Percentiles rank a stretch among this genome's conserved stretches.
These are phyloP conservation scores for Papilio xuthus DNA, from an alignment of 1,140 invertebrate genomes.

Conservation along the genomic window DNA sequence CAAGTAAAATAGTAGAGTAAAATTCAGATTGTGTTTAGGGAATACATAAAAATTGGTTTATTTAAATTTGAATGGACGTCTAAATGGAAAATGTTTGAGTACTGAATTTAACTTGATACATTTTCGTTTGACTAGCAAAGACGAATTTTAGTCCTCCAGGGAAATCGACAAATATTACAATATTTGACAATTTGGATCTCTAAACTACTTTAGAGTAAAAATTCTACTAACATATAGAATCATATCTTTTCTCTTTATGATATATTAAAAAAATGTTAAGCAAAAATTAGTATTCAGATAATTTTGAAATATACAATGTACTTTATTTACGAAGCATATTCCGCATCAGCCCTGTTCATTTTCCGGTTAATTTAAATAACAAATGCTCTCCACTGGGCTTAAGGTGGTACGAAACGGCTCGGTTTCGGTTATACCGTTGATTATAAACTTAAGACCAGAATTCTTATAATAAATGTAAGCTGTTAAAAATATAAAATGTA, in stretches of 20 bases:
- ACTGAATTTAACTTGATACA: background rate
- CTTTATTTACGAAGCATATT: background rate
- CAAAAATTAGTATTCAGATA: background rate
- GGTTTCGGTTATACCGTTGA: background rate
- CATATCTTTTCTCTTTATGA: background rate
- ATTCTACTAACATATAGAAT: background rate
- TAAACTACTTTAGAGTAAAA: background rate
- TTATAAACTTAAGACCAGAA: background rate
- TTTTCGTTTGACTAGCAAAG: background rate
- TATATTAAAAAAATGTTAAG: background rate
- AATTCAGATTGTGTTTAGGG: background rate
- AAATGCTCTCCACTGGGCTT: constrained; percentile 6
- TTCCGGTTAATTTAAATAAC: constrained; percentile 26
- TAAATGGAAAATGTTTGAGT: constrained; percentile 8
- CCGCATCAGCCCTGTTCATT: constrained; percentile 1
- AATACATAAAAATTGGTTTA: background rate
- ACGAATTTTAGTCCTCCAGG: background rate
- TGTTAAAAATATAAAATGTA: background rate
- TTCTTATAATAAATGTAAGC: background rate
- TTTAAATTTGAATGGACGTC: background rate
- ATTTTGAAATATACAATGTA: background rate
- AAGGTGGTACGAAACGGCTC: background rate
- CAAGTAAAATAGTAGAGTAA: background rate
- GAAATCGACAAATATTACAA: background rate
- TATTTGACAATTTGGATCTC: background rate